Percentiles rank a stretch among this genome's conserved stretches.
Evolutionary conservation across 2,888 invertebrate species (phyloP).

Genomic region (Cephus pygmeus): DNA sequence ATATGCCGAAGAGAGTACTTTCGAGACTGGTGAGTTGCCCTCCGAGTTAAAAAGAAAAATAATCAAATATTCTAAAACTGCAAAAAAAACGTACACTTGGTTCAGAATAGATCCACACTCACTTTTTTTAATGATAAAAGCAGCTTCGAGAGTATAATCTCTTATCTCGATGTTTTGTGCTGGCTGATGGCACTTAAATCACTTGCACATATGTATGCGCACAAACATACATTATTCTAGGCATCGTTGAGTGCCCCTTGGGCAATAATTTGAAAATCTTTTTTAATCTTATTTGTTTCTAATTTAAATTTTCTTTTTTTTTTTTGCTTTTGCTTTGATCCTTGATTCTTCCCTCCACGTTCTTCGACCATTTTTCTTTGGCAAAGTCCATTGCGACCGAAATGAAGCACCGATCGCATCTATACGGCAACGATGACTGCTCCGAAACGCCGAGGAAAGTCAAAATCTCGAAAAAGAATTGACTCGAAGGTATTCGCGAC

Average conservation of each 20-base stretch:
- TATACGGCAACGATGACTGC: slow-evolving; percentile 66
- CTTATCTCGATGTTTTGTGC: neutral
- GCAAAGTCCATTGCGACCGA: slow-evolving; percentile 68
- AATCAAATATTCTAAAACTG: neutral
- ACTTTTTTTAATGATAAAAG: neutral
- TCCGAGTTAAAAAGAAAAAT: slow-evolving; percentile 34
- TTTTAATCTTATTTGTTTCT: slow-evolving; percentile 24
- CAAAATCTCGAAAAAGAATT: slow-evolving; percentile 41
- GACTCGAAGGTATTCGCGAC: slow-evolving; percentile 18
- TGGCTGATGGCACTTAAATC: neutral
- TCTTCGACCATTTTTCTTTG: slow-evolving; percentile 43
- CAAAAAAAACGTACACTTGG: neutral
- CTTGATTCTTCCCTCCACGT: slow-evolving; percentile 37
- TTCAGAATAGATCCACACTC: neutral
- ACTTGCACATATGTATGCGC: neutral
- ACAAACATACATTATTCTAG: neutral
- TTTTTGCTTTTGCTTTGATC: slow-evolving; percentile 33
- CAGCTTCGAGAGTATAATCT: neutral
- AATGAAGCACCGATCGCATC: slow-evolving; percentile 68
- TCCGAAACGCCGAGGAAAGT: slow-evolving; percentile 55
- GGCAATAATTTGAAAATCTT: slow-evolving; percentile 2
- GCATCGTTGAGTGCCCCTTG: neutral
- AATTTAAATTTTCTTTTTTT: slow-evolving; percentile 28
- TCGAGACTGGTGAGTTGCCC: slow-evolving; percentile 67
- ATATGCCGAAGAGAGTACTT: slow-evolving; percentile 70